Evolutionary conservation across 2,113 vertebrate genomes (phyloP).

Genomic region (Syngnathus typhle): DNA sequence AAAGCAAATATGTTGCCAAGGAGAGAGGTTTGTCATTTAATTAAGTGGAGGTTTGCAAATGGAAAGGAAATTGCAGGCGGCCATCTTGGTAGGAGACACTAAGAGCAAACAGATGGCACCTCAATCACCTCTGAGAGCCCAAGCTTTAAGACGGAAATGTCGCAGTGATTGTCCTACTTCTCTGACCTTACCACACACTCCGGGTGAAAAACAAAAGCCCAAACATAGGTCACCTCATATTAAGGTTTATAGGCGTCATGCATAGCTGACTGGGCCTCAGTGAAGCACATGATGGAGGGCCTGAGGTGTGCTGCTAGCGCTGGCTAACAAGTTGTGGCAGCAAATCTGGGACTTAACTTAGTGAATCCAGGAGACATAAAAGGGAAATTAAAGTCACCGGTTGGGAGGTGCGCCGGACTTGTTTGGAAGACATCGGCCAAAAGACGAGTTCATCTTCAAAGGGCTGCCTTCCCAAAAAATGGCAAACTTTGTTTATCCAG

Average conservation of each 20-base stretch:
- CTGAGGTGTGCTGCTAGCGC: constrained; percentile 9
- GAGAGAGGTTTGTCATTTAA: not conserved
- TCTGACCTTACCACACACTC: constrained; percentile 16
- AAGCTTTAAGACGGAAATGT: constrained; percentile 5
- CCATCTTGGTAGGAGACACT: constrained; percentile 1
- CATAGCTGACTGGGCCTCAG: constrained; percentile 16
- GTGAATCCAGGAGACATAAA: not conserved
- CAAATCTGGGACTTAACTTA: constrained; percentile 1
- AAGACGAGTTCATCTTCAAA: constrained; percentile 20
- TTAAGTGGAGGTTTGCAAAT: not conserved
- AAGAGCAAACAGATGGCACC: constrained; percentile 17
- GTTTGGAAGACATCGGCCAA: not conserved
- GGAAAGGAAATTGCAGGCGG: not conserved
- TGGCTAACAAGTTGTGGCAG: constrained; percentile 39
- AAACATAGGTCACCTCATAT: constrained; percentile 17
- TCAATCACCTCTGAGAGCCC: constrained; percentile 5
- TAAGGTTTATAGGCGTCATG: constrained; percentile 16
- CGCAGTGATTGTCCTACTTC: constrained; percentile 5
- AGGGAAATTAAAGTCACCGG: not conserved
- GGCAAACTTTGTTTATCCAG: not conserved
- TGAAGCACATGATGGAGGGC: constrained; percentile 23
- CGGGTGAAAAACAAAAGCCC: not conserved
- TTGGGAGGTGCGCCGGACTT: not conserved
- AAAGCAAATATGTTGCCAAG: not conserved
- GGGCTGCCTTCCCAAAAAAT: not conserved